phyloP scores from a whole-genome alignment of 2,888 invertebrate genomes.

The Mellilla xanthometata region DNA sequence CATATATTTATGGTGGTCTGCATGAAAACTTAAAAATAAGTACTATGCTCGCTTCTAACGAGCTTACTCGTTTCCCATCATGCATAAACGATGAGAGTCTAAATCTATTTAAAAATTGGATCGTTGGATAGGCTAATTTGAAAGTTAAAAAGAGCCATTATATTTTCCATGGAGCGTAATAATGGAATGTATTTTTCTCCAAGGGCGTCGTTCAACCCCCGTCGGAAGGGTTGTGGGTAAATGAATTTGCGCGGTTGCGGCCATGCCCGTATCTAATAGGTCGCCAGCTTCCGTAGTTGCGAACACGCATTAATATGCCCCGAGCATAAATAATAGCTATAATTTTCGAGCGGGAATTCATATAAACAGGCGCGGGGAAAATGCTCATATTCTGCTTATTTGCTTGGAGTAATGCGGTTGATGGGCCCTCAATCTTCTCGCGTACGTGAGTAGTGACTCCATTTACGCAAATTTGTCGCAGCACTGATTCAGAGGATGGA shows the following conservation, averaged over 20 bases:
- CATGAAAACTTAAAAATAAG: no score
- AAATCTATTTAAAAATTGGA: no score
- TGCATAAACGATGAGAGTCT: no score
- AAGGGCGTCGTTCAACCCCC: not conserved
- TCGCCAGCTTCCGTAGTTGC: slow-evolving; percentile 36
- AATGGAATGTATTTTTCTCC: slow-evolving; percentile 5
- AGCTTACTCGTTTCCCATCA: no score
- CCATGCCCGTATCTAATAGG: slow-evolving; percentile 31
- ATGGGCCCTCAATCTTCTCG: slow-evolving; percentile 23
- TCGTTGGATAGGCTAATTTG: not conserved
- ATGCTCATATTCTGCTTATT: slow-evolving; percentile 35
- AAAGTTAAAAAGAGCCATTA: not conserved
- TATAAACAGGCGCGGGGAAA: slow-evolving; percentile 35
- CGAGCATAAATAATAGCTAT: slow-evolving; percentile 41
- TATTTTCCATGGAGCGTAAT: not conserved
- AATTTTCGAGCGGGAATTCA: slow-evolving; percentile 42
- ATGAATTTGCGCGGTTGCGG: slow-evolving; percentile 35
- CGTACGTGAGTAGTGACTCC: slow-evolving; percentile 15
- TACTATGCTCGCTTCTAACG: no score
- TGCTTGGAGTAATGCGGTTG: slow-evolving; percentile 25
- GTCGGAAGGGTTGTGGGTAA: slow-evolving; percentile 20
- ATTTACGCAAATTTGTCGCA: slow-evolving; percentile 11
- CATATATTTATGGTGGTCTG: no score
- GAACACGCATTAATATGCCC: slow-evolving; percentile 42
- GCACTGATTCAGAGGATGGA: not conserved